These are phyloP conservation scores for Epistrophe eligans DNA, from an alignment of 2,888 invertebrate genomes.

Conservation along the genomic window DNA sequence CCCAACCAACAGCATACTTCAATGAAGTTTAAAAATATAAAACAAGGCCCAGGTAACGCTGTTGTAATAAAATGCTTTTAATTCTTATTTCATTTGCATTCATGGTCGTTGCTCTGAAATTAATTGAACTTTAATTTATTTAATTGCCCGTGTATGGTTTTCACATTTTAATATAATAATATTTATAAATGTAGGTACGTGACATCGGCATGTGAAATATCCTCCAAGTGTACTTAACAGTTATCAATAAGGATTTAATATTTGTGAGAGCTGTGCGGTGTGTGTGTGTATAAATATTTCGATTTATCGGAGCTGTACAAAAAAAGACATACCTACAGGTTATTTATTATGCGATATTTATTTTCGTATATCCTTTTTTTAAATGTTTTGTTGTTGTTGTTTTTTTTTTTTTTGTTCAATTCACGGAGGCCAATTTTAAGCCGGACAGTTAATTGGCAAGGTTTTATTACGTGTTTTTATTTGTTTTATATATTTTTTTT, in stretches of 20 bases:
- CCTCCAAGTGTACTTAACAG: not conserved
- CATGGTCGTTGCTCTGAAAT: not conserved
- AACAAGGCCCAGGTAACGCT: not conserved
- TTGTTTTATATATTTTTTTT: not conserved
- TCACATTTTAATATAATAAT: not conserved
- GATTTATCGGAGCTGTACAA: not conserved
- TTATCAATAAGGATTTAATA: not conserved
- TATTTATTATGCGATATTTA: not conserved
- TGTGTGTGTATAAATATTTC: not conserved
- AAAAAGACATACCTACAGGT: not conserved
- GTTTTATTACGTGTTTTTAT: not conserved
- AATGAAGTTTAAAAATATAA: not conserved
- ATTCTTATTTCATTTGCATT: not conserved
- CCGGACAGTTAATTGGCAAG: not conserved
- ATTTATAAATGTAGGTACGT: not conserved
- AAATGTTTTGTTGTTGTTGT: not conserved
- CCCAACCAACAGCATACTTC: not conserved
- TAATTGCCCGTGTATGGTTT: constrained; percentile 1
- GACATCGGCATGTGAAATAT: not conserved
- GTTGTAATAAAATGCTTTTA: not conserved
- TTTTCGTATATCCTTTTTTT: not conserved
- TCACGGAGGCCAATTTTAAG: not conserved
- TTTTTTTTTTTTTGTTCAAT: too few species aligned
- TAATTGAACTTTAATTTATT: not conserved
- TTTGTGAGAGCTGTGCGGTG: not conserved